These are phyloP conservation scores for Glaucidium brasilianum DNA, from an alignment of 2,113 vertebrate species.

Conservation along the genomic window DNA sequence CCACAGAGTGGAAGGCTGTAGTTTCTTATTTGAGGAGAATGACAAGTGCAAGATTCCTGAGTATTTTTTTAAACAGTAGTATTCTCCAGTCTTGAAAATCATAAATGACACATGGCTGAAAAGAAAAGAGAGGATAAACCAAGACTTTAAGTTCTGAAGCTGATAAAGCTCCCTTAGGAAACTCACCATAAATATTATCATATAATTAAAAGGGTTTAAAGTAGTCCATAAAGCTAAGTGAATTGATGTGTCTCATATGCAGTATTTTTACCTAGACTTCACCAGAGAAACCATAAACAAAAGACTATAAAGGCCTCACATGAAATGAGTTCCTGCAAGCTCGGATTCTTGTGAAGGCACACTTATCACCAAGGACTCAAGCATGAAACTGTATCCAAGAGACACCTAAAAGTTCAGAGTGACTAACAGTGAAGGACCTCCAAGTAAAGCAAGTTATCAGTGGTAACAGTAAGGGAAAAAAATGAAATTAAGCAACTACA, in stretches of 20 bases:
- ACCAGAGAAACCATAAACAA: constrained; percentile 67
- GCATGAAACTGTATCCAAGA: background rate
- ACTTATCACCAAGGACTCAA: background rate
- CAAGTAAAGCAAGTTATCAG: background rate
- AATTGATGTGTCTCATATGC: constrained; percentile 64
- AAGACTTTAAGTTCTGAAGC: constrained; percentile 35
- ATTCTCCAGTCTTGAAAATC: background rate
- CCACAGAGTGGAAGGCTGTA: background rate
- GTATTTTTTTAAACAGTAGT: background rate
- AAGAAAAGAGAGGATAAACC: background rate
- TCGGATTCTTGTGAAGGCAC: constrained; percentile 45
- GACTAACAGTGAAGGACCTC: background rate
- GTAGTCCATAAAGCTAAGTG: constrained; percentile 59
- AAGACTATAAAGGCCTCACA: constrained; percentile 54
- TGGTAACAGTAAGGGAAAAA: background rate
- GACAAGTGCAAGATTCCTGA: background rate
- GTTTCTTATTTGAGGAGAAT: background rate
- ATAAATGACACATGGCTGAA: background rate
- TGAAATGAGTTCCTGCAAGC: constrained; percentile 52
- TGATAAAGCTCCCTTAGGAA: constrained; percentile 37
- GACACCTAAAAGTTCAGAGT: background rate
- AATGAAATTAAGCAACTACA: background rate
- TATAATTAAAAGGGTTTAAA: constrained; percentile 68
- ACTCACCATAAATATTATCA: constrained; percentile 59
- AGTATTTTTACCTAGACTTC: constrained; percentile 65